phyloP scores from a whole-genome alignment of 1,140 invertebrate species.

The honey bee (Apis mellifera) region Amel_HAv3.1 CM009945.2:4328001-4328500 shows the following conservation, averaged over 20 bases:
- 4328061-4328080: slow-evolving; percentile 84
- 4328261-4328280: too few species aligned
- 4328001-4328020: slow-evolving; percentile 85
- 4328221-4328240: slow-evolving; percentile 14
- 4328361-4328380: slow-evolving; percentile 82
- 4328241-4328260: too few species aligned
- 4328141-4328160: slow-evolving; percentile 90
- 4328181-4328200: slow-evolving; percentile 86
- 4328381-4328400: slow-evolving; percentile 79
- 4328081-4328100: slow-evolving; percentile 82
- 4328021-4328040: background rate
- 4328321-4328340: slow-evolving; percentile 89
- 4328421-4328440: too few species aligned
- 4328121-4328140: slow-evolving; percentile 84
- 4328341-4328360: slow-evolving; percentile 88
- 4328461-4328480: background rate
- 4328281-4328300: slow-evolving; percentile 80
- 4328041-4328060: background rate
- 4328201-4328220: slow-evolving; percentile 84
- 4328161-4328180: slow-evolving; percentile 87
- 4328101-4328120: slow-evolving; percentile 73
- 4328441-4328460: too few species aligned
- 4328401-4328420: slow-evolving; percentile 84
- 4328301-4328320: slow-evolving; percentile 87
- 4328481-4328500: slow-evolving; percentile 83